phyloP scores from a whole-genome alignment of 2,797 vertebrate species.

The Lagocephalus sceleratus region DNA sequence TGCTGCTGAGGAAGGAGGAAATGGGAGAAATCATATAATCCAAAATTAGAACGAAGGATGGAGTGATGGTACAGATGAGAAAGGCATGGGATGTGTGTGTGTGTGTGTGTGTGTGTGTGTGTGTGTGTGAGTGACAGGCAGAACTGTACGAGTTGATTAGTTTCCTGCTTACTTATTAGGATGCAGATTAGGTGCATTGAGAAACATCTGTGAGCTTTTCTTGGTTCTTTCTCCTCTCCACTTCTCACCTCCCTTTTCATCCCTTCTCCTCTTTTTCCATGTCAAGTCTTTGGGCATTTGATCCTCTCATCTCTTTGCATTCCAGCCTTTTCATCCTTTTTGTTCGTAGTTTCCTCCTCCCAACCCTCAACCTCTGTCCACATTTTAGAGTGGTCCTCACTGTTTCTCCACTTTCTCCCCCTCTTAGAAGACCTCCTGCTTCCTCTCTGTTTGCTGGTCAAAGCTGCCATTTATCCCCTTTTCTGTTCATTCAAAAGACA shows the following conservation, averaged over 20 bases:
- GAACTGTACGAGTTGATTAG: slow-evolving; percentile 76
- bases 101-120: slow-evolving; percentile 1
- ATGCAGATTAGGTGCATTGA: slow-evolving; percentile 77
- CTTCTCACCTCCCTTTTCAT: slow-evolving; percentile 28
- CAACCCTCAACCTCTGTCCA: slow-evolving; percentile 22
- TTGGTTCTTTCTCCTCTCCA: slow-evolving; percentile 20
- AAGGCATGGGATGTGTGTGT: slow-evolving; percentile 11
- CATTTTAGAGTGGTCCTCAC: slow-evolving; percentile 24
- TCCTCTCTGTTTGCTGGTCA: slow-evolving; percentile 38
- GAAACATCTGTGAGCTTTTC: slow-evolving; percentile 76
- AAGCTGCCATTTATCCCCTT: slow-evolving; percentile 29
- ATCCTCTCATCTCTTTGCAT: slow-evolving; percentile 1
- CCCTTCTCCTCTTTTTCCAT: slow-evolving; percentile 12
- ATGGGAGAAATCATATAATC: slow-evolving; percentile 49
- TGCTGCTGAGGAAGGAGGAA: slow-evolving; percentile 48
- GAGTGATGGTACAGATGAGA: slow-evolving; percentile 25
- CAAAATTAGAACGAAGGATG: slow-evolving; percentile 58
- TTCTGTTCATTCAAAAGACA: slow-evolving; percentile 36
- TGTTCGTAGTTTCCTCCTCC: slow-evolving; percentile 23
- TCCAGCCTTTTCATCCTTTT: slow-evolving; percentile 11
- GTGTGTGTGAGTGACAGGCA: slow-evolving; percentile 58
- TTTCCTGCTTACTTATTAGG: slow-evolving; percentile 75
- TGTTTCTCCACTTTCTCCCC: slow-evolving; percentile 18
- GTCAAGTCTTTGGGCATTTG: slow-evolving; percentile 9
- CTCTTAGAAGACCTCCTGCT: slow-evolving; percentile 21